Percentiles rank a stretch among this genome's conserved stretches.
phyloP scores from a whole-genome alignment of 2,888 invertebrate genomes.

The Cantharis lateralis region DNA sequence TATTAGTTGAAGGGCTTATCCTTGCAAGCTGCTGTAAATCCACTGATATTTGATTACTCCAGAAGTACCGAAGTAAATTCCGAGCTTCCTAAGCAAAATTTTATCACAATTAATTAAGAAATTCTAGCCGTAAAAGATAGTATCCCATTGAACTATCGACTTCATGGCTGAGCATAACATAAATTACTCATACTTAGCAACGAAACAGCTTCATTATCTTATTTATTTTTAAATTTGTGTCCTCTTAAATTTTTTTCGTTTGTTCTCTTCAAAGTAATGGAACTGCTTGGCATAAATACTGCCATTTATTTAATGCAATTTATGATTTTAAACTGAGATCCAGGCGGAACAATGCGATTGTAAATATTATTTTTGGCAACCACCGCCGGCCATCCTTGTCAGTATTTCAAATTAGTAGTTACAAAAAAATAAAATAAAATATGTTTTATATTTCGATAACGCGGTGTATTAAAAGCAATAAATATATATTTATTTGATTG shows the following conservation, averaged over 20 bases:
- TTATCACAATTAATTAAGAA: too few relatives aligned
- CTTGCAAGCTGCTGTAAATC: too few relatives aligned
- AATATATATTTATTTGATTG: not conserved
- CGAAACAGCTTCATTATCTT: not conserved
- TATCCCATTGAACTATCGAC: too few relatives aligned
- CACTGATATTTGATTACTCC: too few relatives aligned
- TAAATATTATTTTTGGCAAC: not conserved
- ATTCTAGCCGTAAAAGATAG: too few relatives aligned
- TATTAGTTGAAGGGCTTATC: too few relatives aligned
- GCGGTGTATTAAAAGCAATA: not conserved
- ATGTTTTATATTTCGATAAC: too few relatives aligned
- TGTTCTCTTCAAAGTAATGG: not conserved
- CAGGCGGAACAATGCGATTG: not conserved
- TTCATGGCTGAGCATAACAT: too few relatives aligned
- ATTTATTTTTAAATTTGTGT: not conserved
- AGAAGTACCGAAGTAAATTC: too few relatives aligned
- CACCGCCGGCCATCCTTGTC: not conserved
- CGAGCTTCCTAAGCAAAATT: too few relatives aligned
- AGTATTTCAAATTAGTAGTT: not conserved
- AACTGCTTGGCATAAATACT: not conserved
- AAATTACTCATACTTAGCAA: too few relatives aligned
- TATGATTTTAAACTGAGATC: not conserved
- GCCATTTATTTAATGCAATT: not conserved
- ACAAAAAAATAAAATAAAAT: too few relatives aligned
- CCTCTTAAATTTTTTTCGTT: not conserved